Evolutionary conservation across 2,113 vertebrate genomes (phyloP).

Genomic region (Mystacornis crossleyi): DNA sequence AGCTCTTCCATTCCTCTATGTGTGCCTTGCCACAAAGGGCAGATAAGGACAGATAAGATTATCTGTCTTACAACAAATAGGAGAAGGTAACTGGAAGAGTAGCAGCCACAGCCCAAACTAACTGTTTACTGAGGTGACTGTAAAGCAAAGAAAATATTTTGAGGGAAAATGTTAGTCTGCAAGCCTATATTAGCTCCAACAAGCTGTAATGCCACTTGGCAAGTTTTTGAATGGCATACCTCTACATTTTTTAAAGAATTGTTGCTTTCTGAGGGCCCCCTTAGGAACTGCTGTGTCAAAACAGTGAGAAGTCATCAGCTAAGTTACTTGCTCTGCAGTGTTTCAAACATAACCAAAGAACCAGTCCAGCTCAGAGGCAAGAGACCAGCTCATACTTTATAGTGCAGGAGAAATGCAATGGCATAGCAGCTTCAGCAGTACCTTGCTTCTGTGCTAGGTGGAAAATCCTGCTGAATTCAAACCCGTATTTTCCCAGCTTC

Average conservation of each 20-base stretch:
- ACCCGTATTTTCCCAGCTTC: not conserved
- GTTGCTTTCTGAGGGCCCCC: not conserved
- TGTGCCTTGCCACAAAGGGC: not conserved
- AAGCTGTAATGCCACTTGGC: not conserved
- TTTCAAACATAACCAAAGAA: not conserved
- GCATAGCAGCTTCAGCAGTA: not conserved
- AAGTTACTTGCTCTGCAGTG: not conserved
- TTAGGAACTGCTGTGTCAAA: not conserved
- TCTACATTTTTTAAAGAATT: not conserved
- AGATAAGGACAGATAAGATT: not conserved
- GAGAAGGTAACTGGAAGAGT: not conserved
- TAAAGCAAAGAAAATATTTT: not conserved
- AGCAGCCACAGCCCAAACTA: not conserved
- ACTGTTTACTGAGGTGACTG: not conserved
- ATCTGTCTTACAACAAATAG: not conserved
- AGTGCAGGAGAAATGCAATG: not conserved
- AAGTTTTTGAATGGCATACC: not conserved
- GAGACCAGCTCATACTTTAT: not conserved
- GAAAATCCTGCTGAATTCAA: not conserved
- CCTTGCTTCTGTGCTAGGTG: not conserved
- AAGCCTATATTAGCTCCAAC: not conserved
- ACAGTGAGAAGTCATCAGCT: not conserved
- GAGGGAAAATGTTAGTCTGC: not conserved
- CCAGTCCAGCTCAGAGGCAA: not conserved
- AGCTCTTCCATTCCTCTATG: not conserved